Evolutionary conservation across 2,113 vertebrate genomes (phyloP), one percentile per base, ranked within the genome.

Genomic region (Equus przewalskii): DNA sequence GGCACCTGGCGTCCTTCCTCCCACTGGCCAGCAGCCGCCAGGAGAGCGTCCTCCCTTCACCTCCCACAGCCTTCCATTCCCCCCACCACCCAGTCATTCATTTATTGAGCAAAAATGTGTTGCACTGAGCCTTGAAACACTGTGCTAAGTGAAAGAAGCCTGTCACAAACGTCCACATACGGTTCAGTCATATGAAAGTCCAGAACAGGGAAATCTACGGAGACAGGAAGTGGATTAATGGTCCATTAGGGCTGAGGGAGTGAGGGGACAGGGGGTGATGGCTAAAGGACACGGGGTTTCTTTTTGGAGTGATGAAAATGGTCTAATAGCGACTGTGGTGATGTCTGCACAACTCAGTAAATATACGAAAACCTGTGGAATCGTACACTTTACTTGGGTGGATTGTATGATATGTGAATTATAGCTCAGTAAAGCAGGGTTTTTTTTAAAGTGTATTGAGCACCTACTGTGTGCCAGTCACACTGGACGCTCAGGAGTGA

Each of bases 201-300:
- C 54, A 49, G 56, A 69, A 3, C 13, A 78, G 28, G 21, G 44
- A 46, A 22, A 12, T 21, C 33, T 7, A 3, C 1, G 8, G 44
- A 78, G 58, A 49, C 46, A 41, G 58, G 72, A 58, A 30, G 60
- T 0, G 36, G 14, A 1, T 36, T 13, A 7, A 4, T 11, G 4
- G 60, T 30, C 46, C 76, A 64, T 51, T 21, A 28, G 46, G 30
- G 13, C 84, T 22, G 19, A 12, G 22, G 18, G 14, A 21, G 0
- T 51, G 0, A 11, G 36, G 18, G 15, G 8, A 4, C 3, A 30
- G 30, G 26, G 19, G 18, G 21, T 7, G 28, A 16, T 8, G 5
- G 69, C 62, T 54, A 6, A 26, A 7, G 56, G 8, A 18, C 14
- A 7, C 5, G 0, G 21, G 54, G 36, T 65, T 82, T 64, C 72